phyloP scores from a whole-genome alignment of 2,888 invertebrate species.

The Sinodicranocentrus sp. region DNA sequence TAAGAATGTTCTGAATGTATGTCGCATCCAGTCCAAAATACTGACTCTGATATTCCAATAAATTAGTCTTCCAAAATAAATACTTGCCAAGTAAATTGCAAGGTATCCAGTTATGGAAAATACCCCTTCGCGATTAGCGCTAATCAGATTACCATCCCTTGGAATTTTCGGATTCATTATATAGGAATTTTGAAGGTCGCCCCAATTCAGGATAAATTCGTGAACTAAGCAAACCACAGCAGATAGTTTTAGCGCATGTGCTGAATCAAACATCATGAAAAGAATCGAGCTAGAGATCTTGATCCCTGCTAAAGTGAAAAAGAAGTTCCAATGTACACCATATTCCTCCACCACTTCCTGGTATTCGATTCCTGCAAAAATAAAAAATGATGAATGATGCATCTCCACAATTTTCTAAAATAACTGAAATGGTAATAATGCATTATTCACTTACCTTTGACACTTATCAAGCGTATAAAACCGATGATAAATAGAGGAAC shows the following conservation, averaged over 20 bases:
- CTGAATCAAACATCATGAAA: constrained; percentile 81
- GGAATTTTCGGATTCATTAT: constrained; percentile 82
- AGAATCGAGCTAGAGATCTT: constrained; percentile 86
- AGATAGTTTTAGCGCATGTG: constrained; percentile 81
- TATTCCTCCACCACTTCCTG: constrained; percentile 95
- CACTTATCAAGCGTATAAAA: constrained; percentile 80
- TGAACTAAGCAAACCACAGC: constrained; percentile 82
- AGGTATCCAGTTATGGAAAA: constrained; percentile 91
- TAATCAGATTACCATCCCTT: constrained; percentile 82
- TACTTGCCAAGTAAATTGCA: constrained; percentile 88
- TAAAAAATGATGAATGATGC: not conserved
- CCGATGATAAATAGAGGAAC: constrained; percentile 83
- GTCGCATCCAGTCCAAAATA: constrained; percentile 72
- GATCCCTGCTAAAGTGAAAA: constrained; percentile 92
- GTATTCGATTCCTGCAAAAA: constrained; percentile 83
- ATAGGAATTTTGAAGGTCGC: constrained; percentile 84
- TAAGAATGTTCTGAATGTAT: constrained; percentile 62
- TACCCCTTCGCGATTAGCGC: constrained; percentile 95
- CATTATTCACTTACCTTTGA: constrained; percentile 73
- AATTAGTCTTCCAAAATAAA: constrained; percentile 83
- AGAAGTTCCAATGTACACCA: constrained; percentile 99
- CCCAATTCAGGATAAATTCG: constrained; percentile 82
- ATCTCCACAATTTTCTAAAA: no score
- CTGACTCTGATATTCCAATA: constrained; percentile 72
- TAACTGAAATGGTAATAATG: not conserved